These are phyloP conservation scores for Corynorhinus townsendii DNA, from an alignment of 2,113 vertebrate species.

Conservation along the genomic window DNA sequence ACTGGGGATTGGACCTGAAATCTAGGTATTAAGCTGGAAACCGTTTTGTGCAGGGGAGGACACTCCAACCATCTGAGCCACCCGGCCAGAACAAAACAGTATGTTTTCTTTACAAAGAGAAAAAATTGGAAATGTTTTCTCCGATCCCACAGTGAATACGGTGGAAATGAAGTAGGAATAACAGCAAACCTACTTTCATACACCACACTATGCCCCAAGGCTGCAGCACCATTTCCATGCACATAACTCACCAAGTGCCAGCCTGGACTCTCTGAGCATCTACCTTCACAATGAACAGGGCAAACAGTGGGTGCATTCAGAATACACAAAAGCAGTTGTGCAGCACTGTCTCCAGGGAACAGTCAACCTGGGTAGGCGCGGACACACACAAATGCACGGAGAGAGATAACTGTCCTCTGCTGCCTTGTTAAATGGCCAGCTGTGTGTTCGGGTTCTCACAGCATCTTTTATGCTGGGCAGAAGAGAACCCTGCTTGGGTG, in stretches of 20 bases:
- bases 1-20: too few relatives aligned
- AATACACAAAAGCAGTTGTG: background rate
- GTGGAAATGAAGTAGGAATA: background rate
- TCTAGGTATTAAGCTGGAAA: too few relatives aligned
- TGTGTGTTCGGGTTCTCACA: background rate
- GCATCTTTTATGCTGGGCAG: background rate
- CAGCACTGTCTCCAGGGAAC: background rate
- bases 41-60: too few relatives aligned
- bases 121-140: background rate
- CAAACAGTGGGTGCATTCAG: background rate
- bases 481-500: background rate
- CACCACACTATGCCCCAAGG: fast-evolving
- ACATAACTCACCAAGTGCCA: fast-evolving
- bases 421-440: background rate
- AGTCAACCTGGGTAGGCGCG: background rate
- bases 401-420: background rate
- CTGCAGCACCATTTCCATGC: fast-evolving
- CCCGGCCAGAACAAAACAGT: too few relatives aligned
- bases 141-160: background rate
- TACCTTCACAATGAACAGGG: background rate
- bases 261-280: background rate
- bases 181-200: background rate
- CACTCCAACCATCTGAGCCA: too few relatives aligned
- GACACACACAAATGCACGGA: background rate
- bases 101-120: background rate